phyloP scores from a whole-genome alignment of 2,888 invertebrate species.

The Opisthograptis luteolata region DNA sequence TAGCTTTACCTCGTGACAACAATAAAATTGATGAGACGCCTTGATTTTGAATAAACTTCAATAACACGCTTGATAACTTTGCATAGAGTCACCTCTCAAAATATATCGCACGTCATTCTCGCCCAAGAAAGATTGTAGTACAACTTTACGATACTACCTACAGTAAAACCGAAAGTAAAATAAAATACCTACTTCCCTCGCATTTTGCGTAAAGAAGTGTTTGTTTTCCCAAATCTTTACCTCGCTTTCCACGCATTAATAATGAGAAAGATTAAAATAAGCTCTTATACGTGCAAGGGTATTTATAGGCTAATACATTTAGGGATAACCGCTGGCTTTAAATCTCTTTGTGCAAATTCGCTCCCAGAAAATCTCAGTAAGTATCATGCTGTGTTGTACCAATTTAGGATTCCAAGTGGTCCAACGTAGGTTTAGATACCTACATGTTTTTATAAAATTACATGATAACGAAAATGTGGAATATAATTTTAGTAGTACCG shows the following conservation, averaged over 20 bases:
- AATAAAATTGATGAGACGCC: constrained; percentile 58
- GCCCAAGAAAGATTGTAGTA: constrained; percentile 4
- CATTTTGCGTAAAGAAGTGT: constrained; percentile 12
- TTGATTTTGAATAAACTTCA: constrained; percentile 64
- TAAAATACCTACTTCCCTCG: background rate
- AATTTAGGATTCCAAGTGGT: constrained; percentile 35
- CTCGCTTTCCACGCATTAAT: constrained; percentile 17
- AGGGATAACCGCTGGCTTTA: constrained; percentile 35
- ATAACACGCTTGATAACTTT: constrained; percentile 66
- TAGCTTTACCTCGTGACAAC: constrained; percentile 51
- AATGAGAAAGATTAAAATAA: constrained; percentile 39
- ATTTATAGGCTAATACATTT: constrained; percentile 42
- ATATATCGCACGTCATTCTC: constrained; percentile 19
- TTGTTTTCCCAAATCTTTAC: constrained; percentile 21
- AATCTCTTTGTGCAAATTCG: constrained; percentile 40
- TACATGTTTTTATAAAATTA: constrained; percentile 13
- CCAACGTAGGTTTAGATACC: no score
- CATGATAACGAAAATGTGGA: constrained; percentile 16
- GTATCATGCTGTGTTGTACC: constrained; percentile 30
- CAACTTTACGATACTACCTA: no score
- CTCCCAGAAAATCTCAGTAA: constrained; percentile 35
- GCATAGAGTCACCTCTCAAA: constrained; percentile 33
- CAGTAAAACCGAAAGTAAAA: background rate
- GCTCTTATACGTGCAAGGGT: constrained; percentile 30
- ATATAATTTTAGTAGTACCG: background rate